Evolutionary conservation across 2,113 vertebrate species (phyloP), one percentile per base, ranked within the genome.

Genomic region (Urocynchramus pylzowi): DNA sequence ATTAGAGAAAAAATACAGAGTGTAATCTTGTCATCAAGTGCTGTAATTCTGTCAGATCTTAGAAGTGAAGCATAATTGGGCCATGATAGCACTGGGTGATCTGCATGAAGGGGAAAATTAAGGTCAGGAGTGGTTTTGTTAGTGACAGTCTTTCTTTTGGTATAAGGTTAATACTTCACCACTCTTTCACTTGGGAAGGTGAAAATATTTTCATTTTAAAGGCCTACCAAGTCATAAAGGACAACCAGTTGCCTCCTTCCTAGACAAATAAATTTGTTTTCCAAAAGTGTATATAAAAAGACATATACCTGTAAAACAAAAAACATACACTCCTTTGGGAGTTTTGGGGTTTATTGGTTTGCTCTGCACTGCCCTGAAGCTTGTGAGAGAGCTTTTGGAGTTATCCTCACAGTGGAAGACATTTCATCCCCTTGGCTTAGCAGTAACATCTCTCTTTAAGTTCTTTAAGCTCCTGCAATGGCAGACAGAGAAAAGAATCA

Each of bases 31-130:
- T 78, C 68, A 95, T 93, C 82, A 65, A 93, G 39, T 67, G 22
- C 71, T 81, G 31, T 70, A 94, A 86, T 95, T 96, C 93, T 97
- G 85, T 96, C 78, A 96, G 93, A 91, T 95, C 87, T 95, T 78
- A 78, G 59, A 81, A 91, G 30, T 54, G 64, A 90, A 91, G 68
- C 2, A 3, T 94, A 96, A 95, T 81, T 96, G 90, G 75, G 56
- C 61, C 39, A 26, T 42, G 75, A 76, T 41, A 91, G 63, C 27
- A 63, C 39, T 24, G 78, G 17, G 3, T 63, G 41, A 81, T 80
- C 39, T 75, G 42, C 31, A 33, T 70, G 50, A 89, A 80, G 41
- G 17, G n/a, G 56, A 94, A 95, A 86, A 69, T 79, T 84, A 77
- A 75, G 63, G 54, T 90, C 71, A 74, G 42, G 26, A 77, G 24